Conservation (phyloP, 2,888 invertebrate genomes). For the Apoda limacodes region DNA sequence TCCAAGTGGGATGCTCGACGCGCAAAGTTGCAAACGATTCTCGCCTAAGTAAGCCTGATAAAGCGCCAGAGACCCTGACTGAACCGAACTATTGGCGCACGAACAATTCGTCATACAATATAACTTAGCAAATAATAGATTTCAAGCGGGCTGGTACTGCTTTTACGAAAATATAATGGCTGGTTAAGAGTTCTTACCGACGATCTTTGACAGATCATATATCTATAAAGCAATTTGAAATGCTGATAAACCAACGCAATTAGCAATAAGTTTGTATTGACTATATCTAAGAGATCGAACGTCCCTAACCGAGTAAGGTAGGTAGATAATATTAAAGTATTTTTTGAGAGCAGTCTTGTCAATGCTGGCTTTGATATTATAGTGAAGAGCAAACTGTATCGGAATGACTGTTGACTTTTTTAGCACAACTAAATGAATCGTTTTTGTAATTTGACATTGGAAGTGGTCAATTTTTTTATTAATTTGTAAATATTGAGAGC, state of each 20-base stretch:
- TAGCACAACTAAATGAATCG: conserved; percentile 56
- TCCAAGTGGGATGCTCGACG: no score
- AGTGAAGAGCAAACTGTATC: conserved; percentile 5
- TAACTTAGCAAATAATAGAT: no score
- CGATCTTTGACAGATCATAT: conserved; percentile 29
- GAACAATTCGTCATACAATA: no score
- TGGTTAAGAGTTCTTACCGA: conserved; percentile 38
- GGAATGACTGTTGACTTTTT: conserved; percentile 43
- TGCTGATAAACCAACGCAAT: conserved; percentile 56
- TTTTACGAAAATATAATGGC: conserved; percentile 42
- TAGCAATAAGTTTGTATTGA: conserved; percentile 65
- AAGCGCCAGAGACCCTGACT: no score
- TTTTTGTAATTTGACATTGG: conserved; percentile 63
- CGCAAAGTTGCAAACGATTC: no score
- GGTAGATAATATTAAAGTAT: conserved; percentile 61
- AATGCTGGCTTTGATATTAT: conserved; percentile 11
- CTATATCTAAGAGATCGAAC: conserved; percentile 67
- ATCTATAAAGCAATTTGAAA: conserved; percentile 33
- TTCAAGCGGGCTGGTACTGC: conserved; percentile 63
- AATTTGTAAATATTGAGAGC: conserved; percentile 67
- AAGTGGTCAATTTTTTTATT: conserved; percentile 67
- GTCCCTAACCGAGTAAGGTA: conserved; percentile 71
- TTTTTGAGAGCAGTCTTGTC: conserved; percentile 36
- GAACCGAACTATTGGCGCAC: no score
- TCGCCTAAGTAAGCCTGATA: no score